phyloP scores from a whole-genome alignment of 2,888 invertebrate species.

The Ypsolopha sequella region DNA sequence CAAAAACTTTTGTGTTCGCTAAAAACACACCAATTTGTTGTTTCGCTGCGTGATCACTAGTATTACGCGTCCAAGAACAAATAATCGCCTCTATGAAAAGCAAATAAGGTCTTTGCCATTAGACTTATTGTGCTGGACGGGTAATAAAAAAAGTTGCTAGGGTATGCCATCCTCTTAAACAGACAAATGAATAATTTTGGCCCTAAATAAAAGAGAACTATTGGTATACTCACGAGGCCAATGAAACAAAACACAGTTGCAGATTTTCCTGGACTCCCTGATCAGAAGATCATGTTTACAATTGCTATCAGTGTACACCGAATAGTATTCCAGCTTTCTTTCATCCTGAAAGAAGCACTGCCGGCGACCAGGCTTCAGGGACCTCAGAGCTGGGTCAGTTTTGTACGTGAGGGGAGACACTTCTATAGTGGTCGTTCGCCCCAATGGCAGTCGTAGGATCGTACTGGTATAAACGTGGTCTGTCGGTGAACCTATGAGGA shows the following conservation, averaged over 20 bases:
- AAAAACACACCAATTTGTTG: too few relatives aligned
- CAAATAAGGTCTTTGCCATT: too few relatives aligned
- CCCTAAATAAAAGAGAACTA: neutral
- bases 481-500: conserved; percentile 50
- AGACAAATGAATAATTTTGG: too few relatives aligned
- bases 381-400: conserved; percentile 39
- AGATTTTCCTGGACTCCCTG: conserved; percentile 45
- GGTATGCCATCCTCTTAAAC: too few relatives aligned
- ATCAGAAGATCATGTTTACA: conserved; percentile 66
- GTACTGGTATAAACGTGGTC: conserved; percentile 57
- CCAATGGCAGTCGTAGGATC: conserved; percentile 54
- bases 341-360: conserved; percentile 61
- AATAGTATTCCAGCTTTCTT: conserved; percentile 39
- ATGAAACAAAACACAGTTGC: conserved; percentile 54
- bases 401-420: conserved; percentile 53
- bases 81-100: too few relatives aligned
- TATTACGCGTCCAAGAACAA: too few relatives aligned
- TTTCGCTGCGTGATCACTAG: too few relatives aligned
- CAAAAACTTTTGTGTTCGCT: too few relatives aligned
- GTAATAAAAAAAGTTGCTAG: too few relatives aligned
- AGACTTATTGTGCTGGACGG: too few relatives aligned
- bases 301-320: conserved; percentile 65
- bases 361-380: conserved; percentile 36
- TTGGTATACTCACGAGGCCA: conserved; percentile 52
- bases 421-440: conserved; percentile 55